Evolutionary conservation across 1,140 invertebrate species (phyloP).

Genomic region (Philotrypesis tridentata): DNA sequence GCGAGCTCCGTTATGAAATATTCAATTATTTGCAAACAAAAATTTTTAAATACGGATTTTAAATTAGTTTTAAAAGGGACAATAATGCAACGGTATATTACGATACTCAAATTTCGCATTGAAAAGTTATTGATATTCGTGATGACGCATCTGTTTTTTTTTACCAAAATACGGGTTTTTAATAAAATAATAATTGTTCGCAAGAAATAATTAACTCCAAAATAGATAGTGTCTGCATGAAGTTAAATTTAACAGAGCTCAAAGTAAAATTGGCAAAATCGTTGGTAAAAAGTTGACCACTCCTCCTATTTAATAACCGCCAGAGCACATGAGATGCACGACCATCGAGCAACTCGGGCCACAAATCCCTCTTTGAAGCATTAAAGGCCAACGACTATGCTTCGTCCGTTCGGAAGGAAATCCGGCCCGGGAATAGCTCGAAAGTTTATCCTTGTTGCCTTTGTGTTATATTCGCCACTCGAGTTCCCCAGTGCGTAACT

Average conservation of each 20-base stretch:
- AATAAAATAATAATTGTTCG: too few species aligned
- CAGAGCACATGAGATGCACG: neutral
- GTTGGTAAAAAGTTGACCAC: neutral
- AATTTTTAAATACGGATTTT: too few species aligned
- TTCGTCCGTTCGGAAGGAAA: neutral
- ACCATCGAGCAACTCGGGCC: neutral
- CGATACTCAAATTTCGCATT: too few species aligned
- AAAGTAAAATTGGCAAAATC: neutral
- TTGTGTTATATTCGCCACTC: neutral
- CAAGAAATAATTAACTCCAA: too few species aligned
- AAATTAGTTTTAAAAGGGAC: too few species aligned
- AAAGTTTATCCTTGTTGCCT: neutral
- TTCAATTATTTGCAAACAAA: too few species aligned
- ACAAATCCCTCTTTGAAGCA: constrained; percentile 1
- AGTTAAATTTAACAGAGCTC: neutral
- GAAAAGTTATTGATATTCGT: too few species aligned
- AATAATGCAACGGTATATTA: too few species aligned
- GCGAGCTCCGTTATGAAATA: too few species aligned
- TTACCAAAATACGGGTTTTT: too few species aligned
- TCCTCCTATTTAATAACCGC: neutral
- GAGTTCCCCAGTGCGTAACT: neutral
- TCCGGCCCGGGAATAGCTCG: neutral
- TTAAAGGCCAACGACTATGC: neutral
- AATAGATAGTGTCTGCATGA: too few species aligned
- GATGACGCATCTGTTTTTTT: too few species aligned